Evolutionary conservation across 2,797 vertebrate genomes (phyloP), one percentile per base, ranked within the genome.

Genomic region (Gobio occitaniae): DNA sequence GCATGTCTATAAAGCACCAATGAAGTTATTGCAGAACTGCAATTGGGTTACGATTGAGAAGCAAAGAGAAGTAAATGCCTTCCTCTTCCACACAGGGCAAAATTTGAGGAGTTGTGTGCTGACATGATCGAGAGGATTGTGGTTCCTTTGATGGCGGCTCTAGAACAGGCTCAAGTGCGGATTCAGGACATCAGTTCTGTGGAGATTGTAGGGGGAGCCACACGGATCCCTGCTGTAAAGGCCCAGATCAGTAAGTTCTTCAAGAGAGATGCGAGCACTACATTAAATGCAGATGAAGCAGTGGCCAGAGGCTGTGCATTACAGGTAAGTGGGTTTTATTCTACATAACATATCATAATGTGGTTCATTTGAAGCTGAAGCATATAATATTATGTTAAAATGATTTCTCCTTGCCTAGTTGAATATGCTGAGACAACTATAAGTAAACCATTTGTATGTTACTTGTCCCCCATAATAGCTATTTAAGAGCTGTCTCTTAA

Each of bases 251-350:
- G 93, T 50, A 95, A 91, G 36, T 96, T 96, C 89, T 96, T 96
- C 86, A 93, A 92, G 65, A 96, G 94, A 80, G 94, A 95, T 82
- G 82, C 95, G 52, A 95, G 95, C 87, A 96, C 95, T 8, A 96
- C 95, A 0, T 89, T 96, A 70, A 96, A 96, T 76, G 96, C 96
- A 3, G 96, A 96, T 84, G 95, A 96, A 92, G 95, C 95, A 0
- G 95, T 96, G 59, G 95, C 95, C 77, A 93, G 95, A 84, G 96
- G 95, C 3, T 96, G 95, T 69, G 94, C 95, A 0, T 84, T 96
- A 13, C 95, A 96, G 95, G 95, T 96, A 91, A 36, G 82, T 54
- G 9, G 48, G 15, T 25, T 69, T 48, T 59, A 32, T 29, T 8
- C 17, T 52, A 16, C 8, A 11, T 32, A 59, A 25, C 48, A 10